Evolutionary conservation across 1,140 invertebrate species (phyloP), one percentile per base, ranked within the genome.

Genomic region (Stenopsyche tienmushanensis): DNA sequence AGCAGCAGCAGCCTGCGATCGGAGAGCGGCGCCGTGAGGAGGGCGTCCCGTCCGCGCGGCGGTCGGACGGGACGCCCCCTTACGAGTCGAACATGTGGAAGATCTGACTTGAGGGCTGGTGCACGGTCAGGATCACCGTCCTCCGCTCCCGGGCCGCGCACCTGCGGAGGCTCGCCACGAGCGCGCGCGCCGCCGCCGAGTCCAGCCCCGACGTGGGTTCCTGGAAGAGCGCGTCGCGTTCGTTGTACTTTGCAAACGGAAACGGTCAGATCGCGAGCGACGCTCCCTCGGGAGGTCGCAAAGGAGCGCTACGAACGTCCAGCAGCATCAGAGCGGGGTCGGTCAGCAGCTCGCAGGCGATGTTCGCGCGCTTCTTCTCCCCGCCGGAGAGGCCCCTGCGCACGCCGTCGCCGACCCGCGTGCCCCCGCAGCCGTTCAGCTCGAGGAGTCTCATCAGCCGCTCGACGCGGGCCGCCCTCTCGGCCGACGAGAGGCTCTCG

Each of bases 91-190:
- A 93, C 83, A 91, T 89, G 77, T 92, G 89, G 76, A 94, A 94
- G 77, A 94, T 92, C 77, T 92, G 89, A 47, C 91, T 93, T 29
- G 91, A 93, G 0, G 92, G 92, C 75, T 94, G 92, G 76, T 94
- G 92, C 9, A 94, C 88, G 20, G 91, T 91, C 18, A 91, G 84
- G 29, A 94, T 86, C 25, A 94, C 85, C 1, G 89, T 91, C 76
- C 93, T 94, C 52, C 89, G 85, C 75, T 90, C 89, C 65, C 88
- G 84, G 60, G 87, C 84, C 0, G 90, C 90, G 71, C 90, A 92
- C 25, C 85, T 82, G 76, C 91, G 91, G 52, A 93, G 76, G 50
- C 85, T 87, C 57, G 83, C 79, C 82, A 93, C 92, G 50, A 94
- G 72, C 68, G 84, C 87, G 66, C 87, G 85, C 9, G 92, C 91